A percentile compares a stretch with the other conserved stretches of the same genome.
phyloP scores from a whole-genome alignment of 2,113 vertebrate species.

The Sebastes schlegelii region DNA sequence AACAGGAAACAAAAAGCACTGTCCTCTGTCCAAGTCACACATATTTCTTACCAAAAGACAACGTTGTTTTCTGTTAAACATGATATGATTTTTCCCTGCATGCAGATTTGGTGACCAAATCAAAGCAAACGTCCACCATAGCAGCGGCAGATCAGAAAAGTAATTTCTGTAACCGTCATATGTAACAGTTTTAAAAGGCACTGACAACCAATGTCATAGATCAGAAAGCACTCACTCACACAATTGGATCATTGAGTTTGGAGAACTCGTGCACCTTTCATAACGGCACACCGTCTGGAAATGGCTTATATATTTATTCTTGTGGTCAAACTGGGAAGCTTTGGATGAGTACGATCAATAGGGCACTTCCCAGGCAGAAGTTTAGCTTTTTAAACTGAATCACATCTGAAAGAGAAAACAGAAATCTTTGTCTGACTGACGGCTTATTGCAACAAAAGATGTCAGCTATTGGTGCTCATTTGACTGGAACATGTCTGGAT shows the following conservation, averaged over 20 bases:
- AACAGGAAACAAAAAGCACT: background rate
- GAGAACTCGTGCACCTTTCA: no score
- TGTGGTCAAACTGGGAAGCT: background rate
- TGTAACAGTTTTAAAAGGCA: no score
- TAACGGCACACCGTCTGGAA: no score
- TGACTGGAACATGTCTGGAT: background rate
- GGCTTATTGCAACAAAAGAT: background rate
- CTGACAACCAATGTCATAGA: no score
- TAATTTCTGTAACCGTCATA: no score
- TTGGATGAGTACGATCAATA: background rate
- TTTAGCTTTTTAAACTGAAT: background rate
- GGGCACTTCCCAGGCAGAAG: background rate
- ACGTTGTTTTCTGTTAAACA: background rate
- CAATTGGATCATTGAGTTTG: no score
- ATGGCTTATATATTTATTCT: background rate
- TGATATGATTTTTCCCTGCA: background rate
- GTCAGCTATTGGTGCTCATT: slow-evolving; percentile 9
- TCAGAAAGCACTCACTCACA: no score
- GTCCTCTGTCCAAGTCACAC: background rate
- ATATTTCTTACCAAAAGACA: background rate
- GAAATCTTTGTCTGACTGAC: background rate
- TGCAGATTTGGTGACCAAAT: background rate
- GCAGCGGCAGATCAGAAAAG: no score
- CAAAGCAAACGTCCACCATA: no score
- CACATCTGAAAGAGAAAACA: background rate